phyloP scores from a whole-genome alignment of 2,113 vertebrate genomes.

The Micronisus gabar region DNA sequence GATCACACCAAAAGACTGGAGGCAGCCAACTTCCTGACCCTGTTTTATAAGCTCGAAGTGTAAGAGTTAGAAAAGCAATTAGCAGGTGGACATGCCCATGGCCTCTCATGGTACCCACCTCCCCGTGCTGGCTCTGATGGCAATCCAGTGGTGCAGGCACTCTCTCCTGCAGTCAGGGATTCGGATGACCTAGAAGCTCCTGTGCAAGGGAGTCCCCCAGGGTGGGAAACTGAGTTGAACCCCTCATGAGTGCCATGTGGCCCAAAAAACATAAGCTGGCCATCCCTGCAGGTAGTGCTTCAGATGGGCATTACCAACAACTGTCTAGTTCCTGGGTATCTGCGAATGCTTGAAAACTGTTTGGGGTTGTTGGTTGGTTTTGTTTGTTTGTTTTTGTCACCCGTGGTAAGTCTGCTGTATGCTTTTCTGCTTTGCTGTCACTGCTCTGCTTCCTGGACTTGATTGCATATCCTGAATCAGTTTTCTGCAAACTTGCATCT shows the following conservation, averaged over 20 bases:
- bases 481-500: background rate
- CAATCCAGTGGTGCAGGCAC: background rate
- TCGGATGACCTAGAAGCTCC: background rate
- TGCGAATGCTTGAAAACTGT: background rate
- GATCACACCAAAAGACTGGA: background rate
- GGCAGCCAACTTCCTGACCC: background rate
- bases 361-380: too few species aligned
- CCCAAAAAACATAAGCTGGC: background rate
- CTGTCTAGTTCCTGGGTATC: background rate
- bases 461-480: background rate
- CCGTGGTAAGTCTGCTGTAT: background rate
- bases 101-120: background rate
- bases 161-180: background rate
- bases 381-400: background rate
- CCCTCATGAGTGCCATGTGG: background rate
- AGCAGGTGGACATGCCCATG: background rate
- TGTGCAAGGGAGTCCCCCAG: background rate
- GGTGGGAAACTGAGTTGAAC: background rate
- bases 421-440: background rate
- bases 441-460: background rate
- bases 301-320: background rate
- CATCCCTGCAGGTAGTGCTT: background rate
- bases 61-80: background rate
- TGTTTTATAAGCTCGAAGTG: background rate
- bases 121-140: background rate